phyloP scores from a whole-genome alignment of 1,140 invertebrate species.

The Acyrthosiphon pisum region DNA sequence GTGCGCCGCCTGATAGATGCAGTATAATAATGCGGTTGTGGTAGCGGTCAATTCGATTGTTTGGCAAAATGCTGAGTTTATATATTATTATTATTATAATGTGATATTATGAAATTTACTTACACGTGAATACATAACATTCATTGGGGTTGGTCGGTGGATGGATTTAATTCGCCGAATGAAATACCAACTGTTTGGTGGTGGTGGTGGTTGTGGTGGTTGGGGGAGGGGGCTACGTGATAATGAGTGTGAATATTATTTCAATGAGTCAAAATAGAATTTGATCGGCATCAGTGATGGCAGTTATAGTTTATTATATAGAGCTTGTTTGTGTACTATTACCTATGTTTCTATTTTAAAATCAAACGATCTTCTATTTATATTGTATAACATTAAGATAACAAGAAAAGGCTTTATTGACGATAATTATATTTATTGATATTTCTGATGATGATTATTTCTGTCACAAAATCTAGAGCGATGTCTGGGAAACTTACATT shows the following conservation, averaged over 20 bases:
- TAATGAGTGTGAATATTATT: background rate
- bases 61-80: background rate
- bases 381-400: no score
- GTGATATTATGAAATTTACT: background rate
- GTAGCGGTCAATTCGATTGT: background rate
- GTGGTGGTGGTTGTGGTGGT: no score
- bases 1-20: background rate
- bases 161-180: background rate
- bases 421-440: background rate
- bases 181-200: background rate
- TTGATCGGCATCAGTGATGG: background rate
- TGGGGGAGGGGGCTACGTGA: background rate
- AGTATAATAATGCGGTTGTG: background rate
- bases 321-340: no score
- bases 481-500: background rate
- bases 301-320: background rate
- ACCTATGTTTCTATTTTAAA: background rate
- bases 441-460: background rate
- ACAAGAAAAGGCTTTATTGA: no score
- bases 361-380: background rate
- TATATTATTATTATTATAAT: background rate
- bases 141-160: background rate
- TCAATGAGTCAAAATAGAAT: background rate
- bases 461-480: background rate
- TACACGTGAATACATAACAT: background rate